Evolutionary conservation across 2,113 vertebrate species (phyloP), one percentile per base, ranked within the genome.

Genomic region (human (Homo sapiens)): DNA sequence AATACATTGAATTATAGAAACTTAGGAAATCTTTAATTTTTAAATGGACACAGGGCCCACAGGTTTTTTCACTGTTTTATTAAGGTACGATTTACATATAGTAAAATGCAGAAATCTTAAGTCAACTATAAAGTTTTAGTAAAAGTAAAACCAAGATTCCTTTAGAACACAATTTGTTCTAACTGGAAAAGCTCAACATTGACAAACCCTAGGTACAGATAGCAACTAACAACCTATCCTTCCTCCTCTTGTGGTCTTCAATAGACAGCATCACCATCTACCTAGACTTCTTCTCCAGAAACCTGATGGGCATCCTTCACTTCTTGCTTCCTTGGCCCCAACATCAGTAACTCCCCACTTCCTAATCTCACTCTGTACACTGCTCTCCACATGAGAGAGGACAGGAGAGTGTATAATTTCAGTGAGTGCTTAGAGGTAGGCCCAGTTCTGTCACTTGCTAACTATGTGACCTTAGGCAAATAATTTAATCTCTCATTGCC

Each of bases 111-210:
- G 8, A 81, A 73, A 93, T 86, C 4, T 8, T 93, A 90, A 72
- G 35, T 81, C 5, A 9, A 79, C 43, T 92, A 8, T 17, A 87
- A 64, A 89, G 35, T 96, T 97, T 76, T 86, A 97, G 82, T 96
- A 75, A 96, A 95, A 78, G 35, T 94, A 88, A 90, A 97, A 52
- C 14, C 11, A 93, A 80, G 38, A 96, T 50, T 66, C 73, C 17
- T 87, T 86, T 93, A 81, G 30, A 95, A 48, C 25, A 78, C 50
- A 95, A 80, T 76, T 83, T 61, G 30, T 75, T 78, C 40, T 64
- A 89, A 85, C 4, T 73, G 12, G 50, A 79, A 93, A 85, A 88
- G 70, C 45, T 84, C 68, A 95, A 92, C 89, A 80, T 0, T 76
- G 64, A 81, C 30, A 93, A 93, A 93, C 81, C 72, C 0, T 91